Percentiles rank a stretch among this genome's conserved stretches.
phyloP scores from a whole-genome alignment of 2,113 vertebrate species.

The Muscicapa adusta region DNA sequence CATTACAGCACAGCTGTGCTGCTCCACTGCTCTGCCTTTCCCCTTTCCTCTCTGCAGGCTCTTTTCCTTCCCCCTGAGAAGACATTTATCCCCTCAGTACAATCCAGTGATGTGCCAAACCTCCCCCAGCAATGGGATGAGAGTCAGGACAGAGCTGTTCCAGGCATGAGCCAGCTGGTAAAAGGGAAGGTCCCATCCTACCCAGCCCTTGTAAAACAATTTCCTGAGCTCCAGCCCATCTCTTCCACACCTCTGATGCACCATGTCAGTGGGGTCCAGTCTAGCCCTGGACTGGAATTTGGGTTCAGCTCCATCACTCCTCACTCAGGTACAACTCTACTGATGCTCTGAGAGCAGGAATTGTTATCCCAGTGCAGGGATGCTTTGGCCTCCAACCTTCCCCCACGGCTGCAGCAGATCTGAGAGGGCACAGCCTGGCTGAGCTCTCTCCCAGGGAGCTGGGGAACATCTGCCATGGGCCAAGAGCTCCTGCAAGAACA shows the following conservation, averaged over 20 bases:
- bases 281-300: neutral
- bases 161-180: neutral
- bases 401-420: neutral
- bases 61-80: neutral
- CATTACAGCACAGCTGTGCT: neutral
- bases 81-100: neutral
- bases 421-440: neutral
- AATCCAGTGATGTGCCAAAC: neutral
- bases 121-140: neutral
- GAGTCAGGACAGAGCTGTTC: neutral
- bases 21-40: neutral
- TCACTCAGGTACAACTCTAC: neutral
- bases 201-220: neutral
- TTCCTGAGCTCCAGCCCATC: neutral
- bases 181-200: neutral
- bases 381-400: neutral
- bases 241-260: neutral
- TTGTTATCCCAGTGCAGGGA: neutral
- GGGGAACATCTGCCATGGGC: neutral
- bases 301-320: neutral
- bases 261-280: neutral
- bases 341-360: neutral
- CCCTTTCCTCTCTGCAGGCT: neutral
- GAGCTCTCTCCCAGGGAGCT: neutral
- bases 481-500: neutral